Conservation (phyloP, 1,140 invertebrate species). For the Sinonovacula constricta region DNA sequence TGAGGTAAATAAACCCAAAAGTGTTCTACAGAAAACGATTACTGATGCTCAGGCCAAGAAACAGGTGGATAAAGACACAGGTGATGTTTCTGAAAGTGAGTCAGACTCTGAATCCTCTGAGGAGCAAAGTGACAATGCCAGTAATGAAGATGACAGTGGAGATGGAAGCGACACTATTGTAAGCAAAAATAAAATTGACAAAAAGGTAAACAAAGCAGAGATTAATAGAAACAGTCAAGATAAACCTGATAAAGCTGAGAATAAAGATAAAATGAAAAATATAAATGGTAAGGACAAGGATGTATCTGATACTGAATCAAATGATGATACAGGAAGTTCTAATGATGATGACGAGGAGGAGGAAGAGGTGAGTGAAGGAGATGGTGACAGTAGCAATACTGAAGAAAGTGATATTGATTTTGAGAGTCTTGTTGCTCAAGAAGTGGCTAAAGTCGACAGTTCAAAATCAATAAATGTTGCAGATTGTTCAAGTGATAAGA, state of each 20-base stretch:
- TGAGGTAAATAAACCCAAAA: no score
- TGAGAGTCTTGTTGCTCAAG: neutral
- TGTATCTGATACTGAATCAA: constrained; percentile 1
- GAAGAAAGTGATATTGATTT: neutral
- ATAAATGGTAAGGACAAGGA: constrained; percentile 14
- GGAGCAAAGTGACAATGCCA: no score
- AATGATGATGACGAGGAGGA: neutral
- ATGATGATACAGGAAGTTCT: neutral
- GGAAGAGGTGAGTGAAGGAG: neutral
- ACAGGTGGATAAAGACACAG: no score
- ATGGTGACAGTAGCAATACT: constrained; percentile 1
- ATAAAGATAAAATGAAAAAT: no score
- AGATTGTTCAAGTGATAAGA: constrained; percentile 6
- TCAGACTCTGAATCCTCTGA: no score
- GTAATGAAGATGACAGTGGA: no score
- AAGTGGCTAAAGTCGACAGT: neutral
- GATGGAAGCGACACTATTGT: neutral
- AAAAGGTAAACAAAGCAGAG: no score
- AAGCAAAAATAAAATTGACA: constrained; percentile 5
- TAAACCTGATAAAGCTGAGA: no score
- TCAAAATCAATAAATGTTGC: neutral
- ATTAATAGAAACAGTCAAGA: no score
- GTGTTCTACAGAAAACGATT: no score
- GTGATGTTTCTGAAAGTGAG: no score
- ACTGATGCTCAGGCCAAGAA: no score